Percentiles rank a stretch among this genome's conserved stretches.
Evolutionary conservation across 2,113 vertebrate genomes (phyloP).

Genomic region (Cyanocitta stelleri): DNA sequence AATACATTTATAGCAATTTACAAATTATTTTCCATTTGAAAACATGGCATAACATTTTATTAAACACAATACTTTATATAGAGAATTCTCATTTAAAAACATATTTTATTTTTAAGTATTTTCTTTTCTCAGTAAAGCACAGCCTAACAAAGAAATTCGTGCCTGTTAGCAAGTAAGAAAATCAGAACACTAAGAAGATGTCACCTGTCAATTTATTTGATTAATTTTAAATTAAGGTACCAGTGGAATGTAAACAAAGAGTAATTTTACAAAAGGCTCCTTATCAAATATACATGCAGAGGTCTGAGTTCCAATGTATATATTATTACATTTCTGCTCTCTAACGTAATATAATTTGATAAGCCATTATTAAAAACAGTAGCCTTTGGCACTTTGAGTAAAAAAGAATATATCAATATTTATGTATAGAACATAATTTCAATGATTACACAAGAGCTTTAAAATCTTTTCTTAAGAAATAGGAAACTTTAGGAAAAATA

Average conservation of each 20-base stretch:
- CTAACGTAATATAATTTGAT: constrained; percentile 74
- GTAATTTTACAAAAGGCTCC: constrained; percentile 82
- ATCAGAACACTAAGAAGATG: constrained; percentile 77
- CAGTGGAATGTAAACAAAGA: constrained; percentile 86
- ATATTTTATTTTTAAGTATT: constrained; percentile 76
- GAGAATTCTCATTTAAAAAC: constrained; percentile 81
- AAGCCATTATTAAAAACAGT: constrained; percentile 81
- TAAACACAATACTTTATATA: constrained; percentile 83
- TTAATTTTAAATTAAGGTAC: constrained; percentile 83
- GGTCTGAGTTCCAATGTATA: constrained; percentile 74
- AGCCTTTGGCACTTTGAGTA: constrained; percentile 88
- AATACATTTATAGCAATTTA: constrained; percentile 87
- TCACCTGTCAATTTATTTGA: constrained; percentile 75
- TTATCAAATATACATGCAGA: constrained; percentile 85
- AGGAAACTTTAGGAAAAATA: constrained; percentile 80
- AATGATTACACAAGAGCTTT: constrained; percentile 80
- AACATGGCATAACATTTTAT: constrained; percentile 84
- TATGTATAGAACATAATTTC: constrained; percentile 79
- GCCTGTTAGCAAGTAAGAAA: constrained; percentile 76
- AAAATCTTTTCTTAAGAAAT: constrained; percentile 81
- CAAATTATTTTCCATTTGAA: constrained; percentile 80
- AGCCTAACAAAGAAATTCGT: constrained; percentile 79
- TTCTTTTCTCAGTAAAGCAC: constrained; percentile 78
- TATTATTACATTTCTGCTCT: constrained; percentile 71
- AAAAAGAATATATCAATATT: constrained; percentile 83